Base-by-base conservation (phyloP, 2,113 vertebrate genomes). In the Eurystomus gularis region DNA sequence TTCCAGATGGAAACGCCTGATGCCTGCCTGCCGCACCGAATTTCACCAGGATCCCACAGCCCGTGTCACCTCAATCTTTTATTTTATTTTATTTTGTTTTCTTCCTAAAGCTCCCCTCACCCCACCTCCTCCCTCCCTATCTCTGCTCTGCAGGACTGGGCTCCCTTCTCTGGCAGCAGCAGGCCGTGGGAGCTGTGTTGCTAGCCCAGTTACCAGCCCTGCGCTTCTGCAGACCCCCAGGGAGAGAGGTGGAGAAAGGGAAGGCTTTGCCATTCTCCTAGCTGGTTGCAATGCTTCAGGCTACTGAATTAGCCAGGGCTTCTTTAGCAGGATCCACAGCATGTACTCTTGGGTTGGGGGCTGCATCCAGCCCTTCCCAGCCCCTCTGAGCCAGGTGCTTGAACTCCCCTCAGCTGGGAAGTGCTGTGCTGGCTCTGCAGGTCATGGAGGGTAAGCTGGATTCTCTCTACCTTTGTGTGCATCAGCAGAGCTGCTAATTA, bases 401-500 rank as follows among this genome's bases (percentile, higher is more conserved):
- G 0, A 15, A 35, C 76, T 93, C 21, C 17, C 8, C 35, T 86
- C 11, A 1, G 13, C 60, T 13, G 5, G 33, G 35, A 86, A 96
- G 93, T 62, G 39, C 92, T 78, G 68, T 90, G 88, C 92, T 96
- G 78, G 94, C 92, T 96, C 96, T 90, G 89, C 93, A 89, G 96
- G 96, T 96, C 96, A 96, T 37, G 69, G 88, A 95, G 96, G 94
- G 94, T 96, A 96, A 96, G 96, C 94, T 97, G 94, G 96, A 96
- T 96, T 97, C 96, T 87, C 94, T 88, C 76, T 94, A 94, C 96
- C 96, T 96, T 77, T 94, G 88, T 95, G 92, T 93, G 92, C 92
- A 92, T 92, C 93, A 96, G 96, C 95, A 96, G 95, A 97, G 92
- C 95, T 95, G 82, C 88, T 97, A 96, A 97, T 97, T 96, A 97